phyloP scores from a whole-genome alignment of 2,113 vertebrate species.

The Xyliphius kryptos region DNA sequence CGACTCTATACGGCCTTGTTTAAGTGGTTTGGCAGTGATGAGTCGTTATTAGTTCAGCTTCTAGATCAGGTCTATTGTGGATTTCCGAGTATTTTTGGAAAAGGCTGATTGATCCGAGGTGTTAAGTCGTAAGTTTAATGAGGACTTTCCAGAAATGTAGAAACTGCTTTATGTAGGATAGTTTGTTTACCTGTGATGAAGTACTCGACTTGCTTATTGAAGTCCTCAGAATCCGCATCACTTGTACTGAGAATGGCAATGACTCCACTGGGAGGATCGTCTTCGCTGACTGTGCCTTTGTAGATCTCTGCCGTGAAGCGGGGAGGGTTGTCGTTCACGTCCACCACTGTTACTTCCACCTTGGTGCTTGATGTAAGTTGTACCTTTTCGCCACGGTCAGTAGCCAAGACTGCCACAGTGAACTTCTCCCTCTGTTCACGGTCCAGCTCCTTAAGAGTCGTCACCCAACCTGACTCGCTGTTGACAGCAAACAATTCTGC shows the following conservation, averaged over 20 bases:
- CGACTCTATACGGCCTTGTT: conserved; percentile 37
- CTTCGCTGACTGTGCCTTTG: conserved; percentile 95
- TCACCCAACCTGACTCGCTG: conserved; percentile 89
- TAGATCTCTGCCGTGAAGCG: conserved; percentile 94
- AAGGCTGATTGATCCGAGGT: too few species aligned
- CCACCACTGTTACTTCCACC: conserved; percentile 83
- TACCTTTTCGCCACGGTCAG: conserved; percentile 80
- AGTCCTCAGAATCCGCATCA: conserved; percentile 82
- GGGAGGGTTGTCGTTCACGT: conserved; percentile 90
- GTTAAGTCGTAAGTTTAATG: too few species aligned
- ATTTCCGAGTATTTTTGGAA: too few species aligned
- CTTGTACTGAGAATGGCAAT: conserved; percentile 91
- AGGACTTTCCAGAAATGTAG: too few species aligned
- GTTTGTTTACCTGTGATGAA: conserved; percentile 84
- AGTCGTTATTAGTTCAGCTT: conserved; percentile 11
- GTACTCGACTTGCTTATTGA: conserved; percentile 83
- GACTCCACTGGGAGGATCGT: conserved; percentile 83
- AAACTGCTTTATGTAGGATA: background rate
- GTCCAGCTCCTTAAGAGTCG: conserved; percentile 86
- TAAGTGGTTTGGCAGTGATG: conserved; percentile 11
- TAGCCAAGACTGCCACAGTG: conserved; percentile 72
- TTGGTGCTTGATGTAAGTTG: conserved; percentile 72
- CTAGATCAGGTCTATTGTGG: background rate
- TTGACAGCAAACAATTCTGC: conserved; percentile 80
- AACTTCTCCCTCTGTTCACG: conserved; percentile 75